Conservation (phyloP, 2,888 invertebrate genomes). For the Dynastes maya region DNA sequence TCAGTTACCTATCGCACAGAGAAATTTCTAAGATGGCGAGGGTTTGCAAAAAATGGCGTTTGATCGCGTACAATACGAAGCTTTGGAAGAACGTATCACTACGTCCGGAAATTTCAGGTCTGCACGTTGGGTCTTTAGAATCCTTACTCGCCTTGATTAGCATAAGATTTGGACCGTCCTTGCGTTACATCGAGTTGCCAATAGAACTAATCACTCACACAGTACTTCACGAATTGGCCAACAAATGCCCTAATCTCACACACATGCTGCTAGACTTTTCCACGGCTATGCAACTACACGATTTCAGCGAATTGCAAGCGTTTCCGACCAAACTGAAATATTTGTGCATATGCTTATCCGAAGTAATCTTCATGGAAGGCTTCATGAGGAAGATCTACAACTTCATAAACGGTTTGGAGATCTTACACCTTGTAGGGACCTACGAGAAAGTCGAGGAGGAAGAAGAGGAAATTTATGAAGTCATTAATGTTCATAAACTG, state of each 20-base stretch:
- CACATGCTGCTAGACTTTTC: constrained; percentile 98
- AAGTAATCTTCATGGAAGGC: constrained; percentile 99
- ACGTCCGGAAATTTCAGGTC: constrained; percentile 95
- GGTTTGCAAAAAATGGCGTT: constrained; percentile 96
- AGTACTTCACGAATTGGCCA: constrained; percentile 96
- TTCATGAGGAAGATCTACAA: constrained; percentile 99
- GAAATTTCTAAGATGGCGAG: constrained; percentile 95
- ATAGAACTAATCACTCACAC: constrained; percentile 97
- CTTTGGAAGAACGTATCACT: constrained; percentile 98
- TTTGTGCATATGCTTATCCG: constrained; percentile 90
- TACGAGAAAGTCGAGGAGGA: constrained; percentile 99
- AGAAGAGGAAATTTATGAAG: constrained; percentile 99
- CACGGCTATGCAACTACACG: constrained; percentile 99
- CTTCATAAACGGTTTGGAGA: constrained; percentile 98
- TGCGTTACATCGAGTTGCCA: constrained; percentile 93
- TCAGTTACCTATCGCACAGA: constrained; percentile 93
- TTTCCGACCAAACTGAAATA: constrained; percentile 98
- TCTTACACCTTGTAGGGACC: constrained; percentile 96
- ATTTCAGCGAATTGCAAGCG: constrained; percentile 98
- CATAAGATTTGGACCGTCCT: constrained; percentile 88
- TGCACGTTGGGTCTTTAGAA: constrained; percentile 92
- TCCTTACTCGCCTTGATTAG: constrained; percentile 90
- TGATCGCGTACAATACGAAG: constrained; percentile 94
- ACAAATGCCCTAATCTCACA: constrained; percentile 95
- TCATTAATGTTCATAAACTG: constrained; percentile 98